These are phyloP conservation scores for Anser brachyrhynchus DNA, from an alignment of 2,113 vertebrate species.

Conservation along the genomic window DNA sequence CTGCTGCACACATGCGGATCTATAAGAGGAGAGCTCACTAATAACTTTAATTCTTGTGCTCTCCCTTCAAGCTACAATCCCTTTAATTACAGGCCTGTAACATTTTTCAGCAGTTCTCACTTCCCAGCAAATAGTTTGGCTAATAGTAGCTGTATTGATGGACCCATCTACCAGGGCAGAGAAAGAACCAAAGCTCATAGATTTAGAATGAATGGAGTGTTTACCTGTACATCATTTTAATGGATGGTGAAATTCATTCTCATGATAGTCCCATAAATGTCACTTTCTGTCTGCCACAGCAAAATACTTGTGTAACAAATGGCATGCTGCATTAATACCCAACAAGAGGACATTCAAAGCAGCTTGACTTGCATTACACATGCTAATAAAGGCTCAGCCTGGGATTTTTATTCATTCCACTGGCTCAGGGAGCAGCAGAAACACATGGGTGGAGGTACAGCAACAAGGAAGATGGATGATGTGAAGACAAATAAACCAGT, in stretches of 20 bases:
- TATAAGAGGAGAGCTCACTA: not conserved
- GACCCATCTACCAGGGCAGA: constrained; percentile 47
- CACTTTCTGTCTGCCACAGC: constrained; percentile 77
- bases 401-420: constrained; percentile 48
- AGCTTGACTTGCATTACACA: constrained; percentile 63
- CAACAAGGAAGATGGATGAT: constrained; percentile 20
- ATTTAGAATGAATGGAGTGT: constrained; percentile 80
- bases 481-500: not conserved
- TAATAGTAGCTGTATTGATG: constrained; percentile 69
- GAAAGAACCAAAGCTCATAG: constrained; percentile 65
- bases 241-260: constrained; percentile 83
- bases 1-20: not conserved
- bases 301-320: constrained; percentile 74
- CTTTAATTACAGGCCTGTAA: constrained; percentile 52
- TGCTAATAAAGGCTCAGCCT: constrained; percentile 46
- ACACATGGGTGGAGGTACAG: constrained; percentile 31
- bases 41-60: not conserved
- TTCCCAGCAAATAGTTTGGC: constrained; percentile 44
- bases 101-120: constrained; percentile 38
- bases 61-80: constrained; percentile 17
- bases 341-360: constrained; percentile 60
- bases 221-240: constrained; percentile 80
- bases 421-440: constrained; percentile 35
- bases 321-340: constrained; percentile 68
- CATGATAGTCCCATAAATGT: constrained; percentile 83